A percentile compares a stretch with the other conserved stretches of the same genome.
phyloP scores from a whole-genome alignment of 2,888 invertebrate genomes.

The Sceliomorpha sp. region DNA sequence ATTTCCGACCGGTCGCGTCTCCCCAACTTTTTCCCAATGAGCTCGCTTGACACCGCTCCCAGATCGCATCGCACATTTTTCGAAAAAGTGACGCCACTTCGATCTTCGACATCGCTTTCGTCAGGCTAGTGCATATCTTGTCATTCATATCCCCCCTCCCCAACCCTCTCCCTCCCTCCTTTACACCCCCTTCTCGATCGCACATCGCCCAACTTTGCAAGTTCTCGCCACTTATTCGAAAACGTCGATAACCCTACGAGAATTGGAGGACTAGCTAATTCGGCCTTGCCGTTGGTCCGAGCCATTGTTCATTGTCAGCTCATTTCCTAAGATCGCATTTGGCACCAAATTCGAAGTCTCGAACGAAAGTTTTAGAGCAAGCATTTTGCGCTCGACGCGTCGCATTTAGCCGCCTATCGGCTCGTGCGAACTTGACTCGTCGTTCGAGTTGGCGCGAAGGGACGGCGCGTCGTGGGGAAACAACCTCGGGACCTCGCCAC shows the following conservation, averaged over 20 bases:
- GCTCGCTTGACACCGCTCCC: constrained; percentile 13
- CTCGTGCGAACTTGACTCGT: constrained; percentile 56
- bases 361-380: constrained; percentile 25
- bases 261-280: constrained; percentile 57
- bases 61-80: constrained; percentile 28
- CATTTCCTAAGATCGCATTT: constrained; percentile 50
- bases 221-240: constrained; percentile 40
- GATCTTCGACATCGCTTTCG: constrained; percentile 4
- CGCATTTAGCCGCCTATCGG: constrained; percentile 56
- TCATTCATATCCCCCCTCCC: too few species aligned
- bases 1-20: too few species aligned
- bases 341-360: constrained; percentile 64
- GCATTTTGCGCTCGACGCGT: constrained; percentile 32
- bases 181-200: too few species aligned
- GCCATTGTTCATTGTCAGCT: constrained; percentile 14
- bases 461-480: constrained; percentile 19
- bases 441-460: constrained; percentile 53
- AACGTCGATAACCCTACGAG: constrained; percentile 55
- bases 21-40: too few species aligned
- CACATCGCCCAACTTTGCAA: constrained; percentile 17
- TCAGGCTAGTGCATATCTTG: constrained; percentile 36
- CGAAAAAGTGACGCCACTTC: constrained; percentile 7
- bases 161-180: too few species aligned
- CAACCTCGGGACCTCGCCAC: constrained; percentile 24
- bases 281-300: constrained; percentile 35